These are phyloP conservation scores for Excalfactoria chinensis DNA, from an alignment of 2,113 vertebrate species.

Conservation along the genomic window DNA sequence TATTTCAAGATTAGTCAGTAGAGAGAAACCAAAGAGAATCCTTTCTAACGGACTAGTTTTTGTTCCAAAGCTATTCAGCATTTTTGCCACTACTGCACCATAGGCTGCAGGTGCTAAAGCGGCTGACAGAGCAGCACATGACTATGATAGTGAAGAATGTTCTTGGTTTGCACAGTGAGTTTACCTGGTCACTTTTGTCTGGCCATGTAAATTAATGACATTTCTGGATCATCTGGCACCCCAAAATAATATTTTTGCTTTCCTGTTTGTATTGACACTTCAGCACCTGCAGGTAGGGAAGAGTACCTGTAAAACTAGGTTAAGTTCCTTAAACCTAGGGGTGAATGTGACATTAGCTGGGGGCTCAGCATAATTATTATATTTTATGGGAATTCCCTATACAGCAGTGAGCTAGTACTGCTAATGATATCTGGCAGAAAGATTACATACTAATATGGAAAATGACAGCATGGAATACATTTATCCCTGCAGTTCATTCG, in stretches of 20 bases:
- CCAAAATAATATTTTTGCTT: background rate
- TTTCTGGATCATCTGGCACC: background rate
- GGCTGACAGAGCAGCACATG: fast-evolving
- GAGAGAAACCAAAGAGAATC: background rate
- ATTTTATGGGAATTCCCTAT: background rate
- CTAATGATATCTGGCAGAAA: conserved; percentile 28
- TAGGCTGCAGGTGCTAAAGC: background rate
- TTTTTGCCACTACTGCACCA: background rate
- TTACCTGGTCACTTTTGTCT: background rate
- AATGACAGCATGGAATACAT: background rate
- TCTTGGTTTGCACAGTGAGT: too few relatives aligned
- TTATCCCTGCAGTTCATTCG: background rate
- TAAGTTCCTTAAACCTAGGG: background rate
- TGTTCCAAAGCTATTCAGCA: background rate
- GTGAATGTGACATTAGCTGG: background rate
- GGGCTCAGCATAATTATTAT: background rate
- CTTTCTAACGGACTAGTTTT: background rate
- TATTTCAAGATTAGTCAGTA: background rate
- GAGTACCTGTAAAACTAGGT: background rate
- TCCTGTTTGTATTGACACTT: background rate
- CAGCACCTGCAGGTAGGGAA: background rate
- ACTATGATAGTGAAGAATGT: too few relatives aligned
- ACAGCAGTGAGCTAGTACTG: background rate
- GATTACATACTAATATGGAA: background rate
- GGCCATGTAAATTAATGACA: background rate